A percentile compares a stretch with the other conserved stretches of the same genome.
Evolutionary conservation across 53 echinoderm and acorn worm genomes (phyloP).

Genomic region (Arbacia lixula): DNA sequence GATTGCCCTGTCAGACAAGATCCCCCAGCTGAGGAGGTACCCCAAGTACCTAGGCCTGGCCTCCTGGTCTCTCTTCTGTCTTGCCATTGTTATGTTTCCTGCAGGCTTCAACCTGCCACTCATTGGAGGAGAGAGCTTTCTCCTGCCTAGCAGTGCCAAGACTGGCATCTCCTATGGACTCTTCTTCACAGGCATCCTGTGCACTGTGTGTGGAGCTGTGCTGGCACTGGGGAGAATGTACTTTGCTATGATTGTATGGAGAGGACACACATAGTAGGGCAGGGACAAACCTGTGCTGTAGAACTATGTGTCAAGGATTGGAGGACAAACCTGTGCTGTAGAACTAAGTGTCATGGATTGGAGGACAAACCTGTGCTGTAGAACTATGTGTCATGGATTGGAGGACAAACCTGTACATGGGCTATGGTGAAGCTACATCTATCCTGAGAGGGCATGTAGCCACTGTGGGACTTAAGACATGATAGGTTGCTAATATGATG

Average conservation of each 20-base stretch:
- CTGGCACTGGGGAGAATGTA: slow-evolving; percentile 96
- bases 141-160: slow-evolving; percentile 90
- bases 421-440: too few relatives aligned
- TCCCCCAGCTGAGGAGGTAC: slow-evolving; percentile 78
- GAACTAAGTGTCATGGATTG: too few relatives aligned
- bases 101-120: slow-evolving; percentile 92
- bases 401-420: too few relatives aligned
- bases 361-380: too few relatives aligned
- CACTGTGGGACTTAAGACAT: too few relatives aligned
- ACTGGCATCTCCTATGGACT: slow-evolving; percentile 94
- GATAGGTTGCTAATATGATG: too few relatives aligned
- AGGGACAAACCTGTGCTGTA: too few relatives aligned
- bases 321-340: too few relatives aligned
- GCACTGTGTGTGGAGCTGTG: slow-evolving; percentile 89
- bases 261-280: slow-evolving; percentile 67
- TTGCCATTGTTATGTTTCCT: slow-evolving; percentile 95
- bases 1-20: slow-evolving; percentile 84
- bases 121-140: slow-evolving; percentile 90
- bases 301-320: too few relatives aligned
- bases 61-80: slow-evolving; percentile 90
- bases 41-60: slow-evolving; percentile 92
- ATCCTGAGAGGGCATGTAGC: too few relatives aligned
- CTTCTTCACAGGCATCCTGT: slow-evolving; percentile 91
- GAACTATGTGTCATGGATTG: too few relatives aligned
- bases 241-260: slow-evolving; percentile 94